These are phyloP conservation scores for Leucoraja ocellata DNA, from an alignment of 2,797 vertebrate species.

Conservation along the genomic window DNA sequence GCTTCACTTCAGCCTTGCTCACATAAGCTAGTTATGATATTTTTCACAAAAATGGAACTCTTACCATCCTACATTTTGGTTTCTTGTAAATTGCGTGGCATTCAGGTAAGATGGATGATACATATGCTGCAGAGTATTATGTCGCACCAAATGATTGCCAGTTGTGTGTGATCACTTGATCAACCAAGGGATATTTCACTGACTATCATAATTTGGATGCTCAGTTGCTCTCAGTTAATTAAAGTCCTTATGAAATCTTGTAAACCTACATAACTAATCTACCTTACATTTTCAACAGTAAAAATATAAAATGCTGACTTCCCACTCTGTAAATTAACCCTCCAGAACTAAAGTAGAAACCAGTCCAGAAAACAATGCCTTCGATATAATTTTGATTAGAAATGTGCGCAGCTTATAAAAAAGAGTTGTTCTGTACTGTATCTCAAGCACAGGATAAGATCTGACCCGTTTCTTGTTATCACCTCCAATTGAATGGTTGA, in stretches of 20 bases:
- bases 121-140: not conserved
- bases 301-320: not conserved
- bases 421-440: not conserved
- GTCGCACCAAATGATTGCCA: not conserved
- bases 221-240: not conserved
- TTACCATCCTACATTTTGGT: not conserved
- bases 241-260: not conserved
- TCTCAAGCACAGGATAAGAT: not conserved
- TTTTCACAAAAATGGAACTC: not conserved
- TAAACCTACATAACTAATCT: not conserved
- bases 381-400: not conserved
- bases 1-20: slow-evolving; percentile 14
- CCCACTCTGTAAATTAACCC: not conserved
- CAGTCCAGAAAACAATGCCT: not conserved
- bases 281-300: not conserved
- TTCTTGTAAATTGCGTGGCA: not conserved
- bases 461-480: not conserved
- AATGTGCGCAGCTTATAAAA: not conserved
- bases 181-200: not conserved
- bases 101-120: not conserved
- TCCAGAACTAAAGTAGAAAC: not conserved
- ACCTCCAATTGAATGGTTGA: not conserved
- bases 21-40: not conserved
- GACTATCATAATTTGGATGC: not conserved
- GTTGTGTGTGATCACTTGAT: not conserved